Evolutionary conservation across 2,113 vertebrate genomes (phyloP), one percentile per base, ranked within the genome.

Genomic region (Osmerus mordax): DNA sequence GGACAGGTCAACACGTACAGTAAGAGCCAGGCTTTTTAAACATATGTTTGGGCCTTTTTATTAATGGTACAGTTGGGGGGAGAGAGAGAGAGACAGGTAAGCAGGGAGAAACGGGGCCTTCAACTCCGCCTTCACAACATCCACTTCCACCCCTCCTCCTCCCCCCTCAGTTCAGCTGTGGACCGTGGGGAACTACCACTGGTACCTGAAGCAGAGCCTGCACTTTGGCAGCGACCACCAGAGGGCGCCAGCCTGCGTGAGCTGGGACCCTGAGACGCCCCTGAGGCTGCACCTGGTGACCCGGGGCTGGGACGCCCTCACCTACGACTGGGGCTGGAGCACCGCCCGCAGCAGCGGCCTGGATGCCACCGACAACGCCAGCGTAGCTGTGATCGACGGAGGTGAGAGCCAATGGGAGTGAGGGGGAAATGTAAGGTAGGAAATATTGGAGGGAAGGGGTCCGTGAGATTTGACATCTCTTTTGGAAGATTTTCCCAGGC

Each of bases 161-260:
- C 28, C 71, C 78, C 25, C 36, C 86, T 0, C 78, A 99, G 97
- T 99, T 88, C 96, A 98, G 85, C 89, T 99, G 56, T 99, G 97
- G 97, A 92, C 90, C 0, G 90, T 94, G 55, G 94, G 93, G 1
- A 99, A 98, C 91, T 97, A 97, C 78, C 96, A 98, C 89, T 99
- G 96, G 97, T 99, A 99, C 73, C 91, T 98, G 82, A 99, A 99
- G 74, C 97, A 99, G 85, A 97, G 91, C 60, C 90, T 99, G 1
- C 86, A 92, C 85, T 98, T 98, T 3, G 89, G 92, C 55, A 75
- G 59, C 60, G 81, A 90, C 72, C 84, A 87, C 25, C 82, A 81
- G 14, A 90, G 82, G 73, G 89, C 68, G 29, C 89, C 96, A 0
- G 92, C 90, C n/a, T 94, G 92, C 0, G 78, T 98, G 75, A 84